These are phyloP conservation scores for Apamea crenata DNA, from an alignment of 2,888 invertebrate genomes.

Conservation along the genomic window DNA sequence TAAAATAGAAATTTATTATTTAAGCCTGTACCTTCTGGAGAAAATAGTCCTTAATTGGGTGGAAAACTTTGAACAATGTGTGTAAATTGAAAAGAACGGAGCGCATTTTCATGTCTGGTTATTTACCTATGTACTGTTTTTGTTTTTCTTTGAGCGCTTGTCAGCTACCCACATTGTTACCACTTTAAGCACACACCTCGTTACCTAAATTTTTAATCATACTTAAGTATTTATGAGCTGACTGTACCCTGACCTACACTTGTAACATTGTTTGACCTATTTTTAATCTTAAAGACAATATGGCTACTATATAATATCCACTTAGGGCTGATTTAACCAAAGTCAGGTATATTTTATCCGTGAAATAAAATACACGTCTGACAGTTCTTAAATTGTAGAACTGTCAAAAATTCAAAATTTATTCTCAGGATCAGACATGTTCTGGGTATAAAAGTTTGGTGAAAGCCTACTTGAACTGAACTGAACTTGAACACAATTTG, in stretches of 20 bases:
- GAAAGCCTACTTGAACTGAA: too few species aligned
- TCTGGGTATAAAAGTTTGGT: too few species aligned
- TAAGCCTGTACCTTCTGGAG: background rate
- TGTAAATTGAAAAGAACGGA: background rate
- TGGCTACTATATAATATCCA: too few species aligned
- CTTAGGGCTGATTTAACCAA: too few species aligned
- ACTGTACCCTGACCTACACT: conserved; percentile 13
- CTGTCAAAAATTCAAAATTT: too few species aligned
- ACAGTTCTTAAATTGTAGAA: too few species aligned
- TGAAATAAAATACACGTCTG: too few species aligned
- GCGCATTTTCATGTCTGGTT: background rate
- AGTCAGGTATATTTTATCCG: too few species aligned
- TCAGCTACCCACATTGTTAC: conserved; percentile 25
- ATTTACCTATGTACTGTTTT: background rate
- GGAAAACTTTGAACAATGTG: background rate
- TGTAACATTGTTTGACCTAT: background rate
- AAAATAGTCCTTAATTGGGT: background rate
- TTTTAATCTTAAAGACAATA: conserved; percentile 1
- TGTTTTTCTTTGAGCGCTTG: background rate
- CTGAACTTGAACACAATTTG: too few species aligned
- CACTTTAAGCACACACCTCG: background rate
- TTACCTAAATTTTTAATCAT: conserved; percentile 9
- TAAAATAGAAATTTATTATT: background rate
- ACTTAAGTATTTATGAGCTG: conserved; percentile 22
- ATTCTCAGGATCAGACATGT: too few species aligned